A percentile compares a stretch with the other conserved stretches of the same genome.
Evolutionary conservation across 2,888 invertebrate species (phyloP).

Genomic region (Scaptomyza parva): DNA sequence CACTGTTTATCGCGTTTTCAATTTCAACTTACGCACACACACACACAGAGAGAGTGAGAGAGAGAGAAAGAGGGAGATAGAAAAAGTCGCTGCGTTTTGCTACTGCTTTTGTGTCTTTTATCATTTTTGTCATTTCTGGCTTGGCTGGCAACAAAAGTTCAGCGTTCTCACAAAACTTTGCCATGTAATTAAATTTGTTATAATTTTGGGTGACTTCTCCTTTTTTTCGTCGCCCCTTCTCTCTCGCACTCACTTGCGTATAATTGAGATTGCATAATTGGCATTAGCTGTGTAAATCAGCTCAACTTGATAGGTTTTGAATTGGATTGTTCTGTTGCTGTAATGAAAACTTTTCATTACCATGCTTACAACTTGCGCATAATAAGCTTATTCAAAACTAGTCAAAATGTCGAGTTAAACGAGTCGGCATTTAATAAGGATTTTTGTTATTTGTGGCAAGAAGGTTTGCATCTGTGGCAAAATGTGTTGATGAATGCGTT

Average conservation of each 20-base stretch:
- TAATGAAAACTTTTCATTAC: conserved; percentile 3
- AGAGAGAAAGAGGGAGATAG: too few species aligned
- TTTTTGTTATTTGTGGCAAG: neutral
- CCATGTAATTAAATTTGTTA: conserved; percentile 68
- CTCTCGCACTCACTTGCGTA: conserved; percentile 2
- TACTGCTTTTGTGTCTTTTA: conserved; percentile 6
- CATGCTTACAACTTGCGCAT: neutral
- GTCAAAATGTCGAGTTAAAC: neutral
- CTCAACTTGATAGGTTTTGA: neutral
- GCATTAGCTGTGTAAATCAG: conserved; percentile 40
- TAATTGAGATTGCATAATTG: conserved; percentile 47
- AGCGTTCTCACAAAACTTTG: conserved; percentile 44
- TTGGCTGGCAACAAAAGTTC: conserved; percentile 24
- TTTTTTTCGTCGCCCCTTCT: too few species aligned
- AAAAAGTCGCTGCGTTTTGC: conserved; percentile 5
- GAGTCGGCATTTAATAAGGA: neutral
- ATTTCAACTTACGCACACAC: conserved; percentile 37
- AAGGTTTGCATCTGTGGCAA: neutral
- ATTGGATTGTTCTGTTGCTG: neutral
- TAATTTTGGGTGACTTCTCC: conserved; percentile 20
- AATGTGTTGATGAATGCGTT: neutral
- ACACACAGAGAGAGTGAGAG: conserved; percentile 2
- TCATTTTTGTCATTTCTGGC: conserved; percentile 4
- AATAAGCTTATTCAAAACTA: neutral
- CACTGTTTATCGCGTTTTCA: conserved; percentile 59